Base-by-base conservation (phyloP, 1,140 invertebrate genomes). In the Macrobrachium nipponense region DNA sequence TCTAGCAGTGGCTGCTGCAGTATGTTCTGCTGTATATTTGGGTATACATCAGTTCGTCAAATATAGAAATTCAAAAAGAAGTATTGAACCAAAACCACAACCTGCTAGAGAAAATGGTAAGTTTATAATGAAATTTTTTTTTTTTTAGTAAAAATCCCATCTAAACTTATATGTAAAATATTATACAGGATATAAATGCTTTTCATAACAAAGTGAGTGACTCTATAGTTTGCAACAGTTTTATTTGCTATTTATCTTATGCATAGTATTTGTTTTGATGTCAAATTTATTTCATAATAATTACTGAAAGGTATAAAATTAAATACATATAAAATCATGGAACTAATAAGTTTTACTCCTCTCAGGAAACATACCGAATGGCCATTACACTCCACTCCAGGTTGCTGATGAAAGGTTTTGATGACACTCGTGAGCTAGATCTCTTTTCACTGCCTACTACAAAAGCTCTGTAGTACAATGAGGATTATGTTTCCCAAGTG, bases 11-110 rank as follows among this genome's bases (percentile, higher is more conserved):
- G 27, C 86, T 4, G 78, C 88, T 5, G 88, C 86, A 20, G 18
- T 87, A 12, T 82, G 80, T 62, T 82, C 86, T n/a, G 85, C 88
- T 20, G 58, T 87, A 15, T 89, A 89, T 81, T 84, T 89, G 20
- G 23, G 15, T 51, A 44, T 78, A 15, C 82, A 89, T 51, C 87
- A 87, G 44, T 59, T 87, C 12, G 17, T 83, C 27, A 87, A 84
- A 62, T 59, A 84, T 7, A 83, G 80, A 68, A 58, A 68, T 66
- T 15, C 59, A 8, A 60, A 70, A 51, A 64, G 61, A 44, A 43
- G 23, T 8, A 43, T 27, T 17, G 80, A 82, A 58, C 77, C 87
- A n/a, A 84, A 81, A 60, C 85, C 82, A 8, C 80, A 68, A 60
- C 64, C 80, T 2, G 58, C 20, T 44, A 83, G 76, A 70, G 86